Evolutionary conservation across 2,888 invertebrate genomes (phyloP).

Genomic region (Cryptus armator): DNA sequence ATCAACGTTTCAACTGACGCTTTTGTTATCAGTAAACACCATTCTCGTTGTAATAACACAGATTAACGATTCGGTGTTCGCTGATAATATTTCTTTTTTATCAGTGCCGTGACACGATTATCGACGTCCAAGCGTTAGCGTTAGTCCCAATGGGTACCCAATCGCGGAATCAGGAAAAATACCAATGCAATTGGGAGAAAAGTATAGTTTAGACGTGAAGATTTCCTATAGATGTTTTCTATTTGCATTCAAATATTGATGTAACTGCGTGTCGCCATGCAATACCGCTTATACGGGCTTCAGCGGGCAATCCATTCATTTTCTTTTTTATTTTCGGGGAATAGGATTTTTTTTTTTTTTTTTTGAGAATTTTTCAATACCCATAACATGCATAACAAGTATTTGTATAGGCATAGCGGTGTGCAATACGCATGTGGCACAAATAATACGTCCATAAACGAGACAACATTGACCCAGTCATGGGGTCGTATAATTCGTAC

Average conservation of each 20-base stretch:
- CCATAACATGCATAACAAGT: constrained; percentile 30
- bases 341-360: background rate
- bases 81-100: background rate
- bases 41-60: background rate
- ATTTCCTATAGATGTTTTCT: too few species aligned
- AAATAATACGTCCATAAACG: constrained; percentile 40
- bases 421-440: constrained; percentile 5
- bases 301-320: background rate
- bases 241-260: constrained; percentile 7
- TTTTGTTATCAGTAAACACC: background rate
- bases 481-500: constrained; percentile 60
- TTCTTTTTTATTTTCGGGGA: background rate
- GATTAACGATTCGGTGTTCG: background rate
- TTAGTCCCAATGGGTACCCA: too few species aligned
- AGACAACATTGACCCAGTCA: constrained; percentile 73
- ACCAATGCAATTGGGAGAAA: too few species aligned
- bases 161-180: too few species aligned
- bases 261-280: background rate
- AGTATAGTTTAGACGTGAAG: too few species aligned
- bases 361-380: background rate
- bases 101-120: too few species aligned
- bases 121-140: too few species aligned
- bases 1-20: background rate
- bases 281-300: background rate
- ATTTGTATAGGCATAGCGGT: constrained; percentile 1